These are phyloP conservation scores for Mormoops blainvillei DNA, from an alignment of 2,113 vertebrate genomes.

Conservation along the genomic window DNA sequence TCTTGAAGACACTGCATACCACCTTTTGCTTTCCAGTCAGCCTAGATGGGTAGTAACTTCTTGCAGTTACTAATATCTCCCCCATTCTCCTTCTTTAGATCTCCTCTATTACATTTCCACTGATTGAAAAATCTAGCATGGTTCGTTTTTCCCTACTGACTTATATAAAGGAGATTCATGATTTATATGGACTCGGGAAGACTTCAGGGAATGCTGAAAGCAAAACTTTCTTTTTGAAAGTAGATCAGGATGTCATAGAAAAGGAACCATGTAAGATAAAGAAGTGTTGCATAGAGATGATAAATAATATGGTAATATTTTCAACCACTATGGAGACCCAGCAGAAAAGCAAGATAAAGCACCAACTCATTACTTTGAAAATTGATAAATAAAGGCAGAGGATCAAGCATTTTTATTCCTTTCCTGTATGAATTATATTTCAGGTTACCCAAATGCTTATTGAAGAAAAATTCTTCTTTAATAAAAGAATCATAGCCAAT, in stretches of 20 bases:
- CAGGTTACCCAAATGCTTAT: neutral
- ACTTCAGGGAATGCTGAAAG: neutral
- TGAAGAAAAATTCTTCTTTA: conserved; percentile 8
- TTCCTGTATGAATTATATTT: neutral
- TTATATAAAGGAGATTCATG: neutral
- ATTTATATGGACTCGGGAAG: neutral
- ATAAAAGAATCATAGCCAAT: conserved; percentile 12
- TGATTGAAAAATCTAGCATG: neutral
- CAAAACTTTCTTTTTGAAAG: conserved; percentile 18
- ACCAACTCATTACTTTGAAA: neutral
- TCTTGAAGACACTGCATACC: neutral
- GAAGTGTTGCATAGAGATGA: neutral
- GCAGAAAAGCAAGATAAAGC: neutral
- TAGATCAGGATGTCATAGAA: neutral
- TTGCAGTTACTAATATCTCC: neutral
- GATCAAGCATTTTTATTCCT: neutral
- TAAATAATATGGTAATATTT: neutral
- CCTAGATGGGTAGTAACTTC: neutral
- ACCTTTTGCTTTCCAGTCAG: neutral
- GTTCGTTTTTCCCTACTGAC: neutral
- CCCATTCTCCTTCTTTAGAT: neutral
- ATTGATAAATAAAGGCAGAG: neutral
- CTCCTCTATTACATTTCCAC: neutral
- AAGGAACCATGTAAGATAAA: neutral
- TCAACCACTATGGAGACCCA: neutral